Evolutionary conservation across 2,113 vertebrate genomes (phyloP).

Genomic region (Plectropomus leopardus): DNA sequence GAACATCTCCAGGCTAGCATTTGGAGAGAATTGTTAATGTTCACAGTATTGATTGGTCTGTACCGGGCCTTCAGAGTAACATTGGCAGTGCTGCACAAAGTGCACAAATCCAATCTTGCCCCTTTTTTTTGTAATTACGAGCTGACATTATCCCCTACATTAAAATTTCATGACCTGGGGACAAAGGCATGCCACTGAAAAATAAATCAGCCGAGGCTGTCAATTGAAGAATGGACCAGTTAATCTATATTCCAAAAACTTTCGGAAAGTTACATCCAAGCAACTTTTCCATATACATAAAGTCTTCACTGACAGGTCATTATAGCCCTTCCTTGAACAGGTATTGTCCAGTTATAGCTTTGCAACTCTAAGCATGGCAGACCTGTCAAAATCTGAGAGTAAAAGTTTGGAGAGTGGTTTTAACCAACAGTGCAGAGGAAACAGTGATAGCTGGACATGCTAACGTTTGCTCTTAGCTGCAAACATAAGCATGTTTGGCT

Average conservation of each 20-base stretch:
- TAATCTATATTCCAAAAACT: slow-evolving; percentile 29
- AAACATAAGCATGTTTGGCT: neutral
- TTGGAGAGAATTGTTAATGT: slow-evolving; percentile 69
- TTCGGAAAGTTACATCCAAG: slow-evolving; percentile 29
- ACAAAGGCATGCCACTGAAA: slow-evolving; percentile 56
- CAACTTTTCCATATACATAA: slow-evolving; percentile 1
- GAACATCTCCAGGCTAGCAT: slow-evolving; percentile 67
- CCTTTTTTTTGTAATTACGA: slow-evolving; percentile 62
- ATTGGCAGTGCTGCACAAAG: slow-evolving; percentile 44
- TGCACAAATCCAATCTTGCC: slow-evolving; percentile 64
- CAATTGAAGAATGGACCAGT: slow-evolving; percentile 46
- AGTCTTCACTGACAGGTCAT: slow-evolving; percentile 4
- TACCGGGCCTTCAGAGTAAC: slow-evolving; percentile 44
- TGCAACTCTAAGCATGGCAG: neutral
- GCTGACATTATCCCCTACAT: slow-evolving; percentile 71
- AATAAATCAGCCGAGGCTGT: slow-evolving; percentile 50
- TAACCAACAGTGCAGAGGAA: neutral
- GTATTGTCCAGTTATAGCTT: neutral
- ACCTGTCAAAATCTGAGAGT: neutral
- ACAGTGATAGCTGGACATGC: neutral
- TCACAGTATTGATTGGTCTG: slow-evolving; percentile 70
- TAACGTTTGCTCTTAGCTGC: neutral
- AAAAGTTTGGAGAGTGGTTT: neutral
- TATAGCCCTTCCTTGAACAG: neutral
- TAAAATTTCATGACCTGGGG: slow-evolving; percentile 72